Evolutionary conservation across 1,140 invertebrate genomes (phyloP).

Genomic region (Tribolium castaneum): DNA sequence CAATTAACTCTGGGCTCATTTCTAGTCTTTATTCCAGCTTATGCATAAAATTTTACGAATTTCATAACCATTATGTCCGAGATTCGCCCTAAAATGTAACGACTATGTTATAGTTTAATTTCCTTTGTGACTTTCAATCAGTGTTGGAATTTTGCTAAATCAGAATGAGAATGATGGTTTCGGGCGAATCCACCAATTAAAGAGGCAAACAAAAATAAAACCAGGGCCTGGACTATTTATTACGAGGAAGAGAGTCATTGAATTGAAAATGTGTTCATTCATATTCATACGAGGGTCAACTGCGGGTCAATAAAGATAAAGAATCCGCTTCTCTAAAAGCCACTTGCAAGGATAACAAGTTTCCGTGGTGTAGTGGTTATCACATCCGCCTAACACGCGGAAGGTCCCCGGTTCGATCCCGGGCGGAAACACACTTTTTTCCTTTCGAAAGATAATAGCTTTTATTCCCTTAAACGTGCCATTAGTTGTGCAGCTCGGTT

Average conservation of each 20-base stretch:
- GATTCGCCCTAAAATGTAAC: background rate
- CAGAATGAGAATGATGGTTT: background rate
- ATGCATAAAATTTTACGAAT: background rate
- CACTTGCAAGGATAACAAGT: constrained; percentile 39
- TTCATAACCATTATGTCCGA: background rate
- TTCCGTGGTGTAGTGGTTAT: constrained; percentile 69
- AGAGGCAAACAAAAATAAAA: background rate
- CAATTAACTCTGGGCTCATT: background rate
- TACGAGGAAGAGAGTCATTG: no score
- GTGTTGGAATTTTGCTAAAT: background rate
- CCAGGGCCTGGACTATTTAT: background rate
- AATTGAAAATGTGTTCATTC: background rate
- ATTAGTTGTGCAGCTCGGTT: background rate
- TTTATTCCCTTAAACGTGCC: no score
- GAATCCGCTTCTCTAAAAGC: background rate
- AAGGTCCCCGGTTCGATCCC: constrained; percentile 74
- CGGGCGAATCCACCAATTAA: background rate
- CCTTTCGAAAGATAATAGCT: no score
- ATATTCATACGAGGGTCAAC: background rate
- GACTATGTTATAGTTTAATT: background rate
- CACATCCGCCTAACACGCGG: constrained; percentile 73
- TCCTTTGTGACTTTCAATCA: background rate
- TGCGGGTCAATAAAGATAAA: background rate
- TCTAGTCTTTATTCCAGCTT: background rate
- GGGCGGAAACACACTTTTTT: constrained; percentile 68